Evolutionary conservation across 2,888 invertebrate species (phyloP).

Genomic region (Epistrophe eligans): DNA sequence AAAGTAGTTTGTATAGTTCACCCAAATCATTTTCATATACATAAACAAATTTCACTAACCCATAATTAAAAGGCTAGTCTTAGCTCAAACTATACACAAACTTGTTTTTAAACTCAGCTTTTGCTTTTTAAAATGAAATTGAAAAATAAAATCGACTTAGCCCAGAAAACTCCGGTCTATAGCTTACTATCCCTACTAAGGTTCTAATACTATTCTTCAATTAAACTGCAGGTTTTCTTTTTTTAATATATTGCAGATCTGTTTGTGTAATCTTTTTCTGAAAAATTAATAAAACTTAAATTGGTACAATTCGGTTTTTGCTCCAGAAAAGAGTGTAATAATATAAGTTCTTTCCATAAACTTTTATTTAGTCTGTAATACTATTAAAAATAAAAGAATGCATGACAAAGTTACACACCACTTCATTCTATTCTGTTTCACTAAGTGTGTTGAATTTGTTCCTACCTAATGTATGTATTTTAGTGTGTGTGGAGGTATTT

Average conservation of each 20-base stretch:
- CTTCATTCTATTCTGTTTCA: slow-evolving; percentile 12
- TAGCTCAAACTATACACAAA: too few relatives aligned
- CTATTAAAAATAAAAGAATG: slow-evolving; percentile 50
- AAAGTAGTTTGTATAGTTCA: too few relatives aligned
- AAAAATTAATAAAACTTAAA: background rate
- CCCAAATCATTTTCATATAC: too few relatives aligned
- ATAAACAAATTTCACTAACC: too few relatives aligned
- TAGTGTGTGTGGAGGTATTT: slow-evolving; percentile 6
- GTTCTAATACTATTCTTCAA: too few relatives aligned
- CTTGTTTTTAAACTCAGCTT: too few relatives aligned
- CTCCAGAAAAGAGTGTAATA: slow-evolving; percentile 4
- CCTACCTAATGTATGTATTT: background rate
- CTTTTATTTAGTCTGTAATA: slow-evolving; percentile 27
- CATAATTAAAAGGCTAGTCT: too few relatives aligned
- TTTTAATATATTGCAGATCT: background rate
- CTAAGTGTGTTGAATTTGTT: slow-evolving; percentile 47
- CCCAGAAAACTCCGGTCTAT: background rate
- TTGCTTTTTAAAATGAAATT: too few relatives aligned
- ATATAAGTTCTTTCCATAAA: background rate
- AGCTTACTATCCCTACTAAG: too few relatives aligned
- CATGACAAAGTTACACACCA: background rate
- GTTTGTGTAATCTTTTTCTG: background rate
- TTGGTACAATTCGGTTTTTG: slow-evolving; percentile 5
- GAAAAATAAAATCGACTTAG: too few relatives aligned
- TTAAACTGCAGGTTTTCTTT: too few relatives aligned